Conservation (phyloP, 2,113 vertebrate species). For the Pachypanchax playfairii region DNA sequence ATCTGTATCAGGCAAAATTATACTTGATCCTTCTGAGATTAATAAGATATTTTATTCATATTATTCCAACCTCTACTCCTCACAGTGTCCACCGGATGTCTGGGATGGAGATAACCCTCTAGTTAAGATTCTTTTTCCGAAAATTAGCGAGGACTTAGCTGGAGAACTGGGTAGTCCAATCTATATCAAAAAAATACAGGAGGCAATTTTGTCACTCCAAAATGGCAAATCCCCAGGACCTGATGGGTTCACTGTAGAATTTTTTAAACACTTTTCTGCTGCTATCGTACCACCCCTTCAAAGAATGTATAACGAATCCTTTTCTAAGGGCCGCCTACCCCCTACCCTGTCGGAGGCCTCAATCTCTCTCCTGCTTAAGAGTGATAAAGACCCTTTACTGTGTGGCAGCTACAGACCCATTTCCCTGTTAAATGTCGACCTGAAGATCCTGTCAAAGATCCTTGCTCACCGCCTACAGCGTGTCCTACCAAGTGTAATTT, state of each 20-base stretch:
- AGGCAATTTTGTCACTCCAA: no score
- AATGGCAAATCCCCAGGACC: no score
- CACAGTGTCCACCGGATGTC: background rate
- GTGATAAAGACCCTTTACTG: background rate
- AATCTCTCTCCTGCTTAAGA: constrained; percentile 1
- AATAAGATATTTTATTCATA: background rate
- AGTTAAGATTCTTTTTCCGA: background rate
- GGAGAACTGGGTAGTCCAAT: background rate
- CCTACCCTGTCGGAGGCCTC: constrained; percentile 1
- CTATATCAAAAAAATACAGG: background rate
- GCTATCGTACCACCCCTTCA: no score
- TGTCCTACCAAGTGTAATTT: background rate
- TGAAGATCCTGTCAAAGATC: constrained; percentile 1
- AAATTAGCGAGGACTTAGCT: background rate
- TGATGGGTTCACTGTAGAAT: background rate
- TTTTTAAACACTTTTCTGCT: background rate
- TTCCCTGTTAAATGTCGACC: constrained; percentile 6
- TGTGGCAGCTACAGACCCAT: constrained; percentile 8
- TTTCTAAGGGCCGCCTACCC: background rate
- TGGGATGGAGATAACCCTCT: background rate
- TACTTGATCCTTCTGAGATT: background rate
- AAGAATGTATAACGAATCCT: constrained; percentile 3
- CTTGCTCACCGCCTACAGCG: background rate
- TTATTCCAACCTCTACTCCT: background rate
- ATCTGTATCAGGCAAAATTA: background rate